A percentile compares a stretch with the other conserved stretches of the same genome.
phyloP scores from a whole-genome alignment of 2,797 vertebrate species.

The Melanitta fusca region DNA sequence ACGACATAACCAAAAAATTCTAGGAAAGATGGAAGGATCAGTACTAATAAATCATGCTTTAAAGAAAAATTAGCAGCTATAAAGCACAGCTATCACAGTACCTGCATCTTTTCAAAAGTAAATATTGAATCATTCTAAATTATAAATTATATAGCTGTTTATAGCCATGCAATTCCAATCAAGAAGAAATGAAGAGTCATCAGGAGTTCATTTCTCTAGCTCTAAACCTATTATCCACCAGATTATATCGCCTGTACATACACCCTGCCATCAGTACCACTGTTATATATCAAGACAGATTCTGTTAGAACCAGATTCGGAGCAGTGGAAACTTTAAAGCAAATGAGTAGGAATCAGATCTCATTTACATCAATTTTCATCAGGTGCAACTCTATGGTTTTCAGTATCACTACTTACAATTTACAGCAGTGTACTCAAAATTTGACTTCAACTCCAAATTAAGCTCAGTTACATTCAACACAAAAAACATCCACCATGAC shows the following conservation, averaged over 20 bases:
- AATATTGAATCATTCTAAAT: neutral
- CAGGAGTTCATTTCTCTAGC: neutral
- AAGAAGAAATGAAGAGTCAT: neutral
- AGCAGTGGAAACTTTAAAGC: neutral
- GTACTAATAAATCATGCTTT: neutral
- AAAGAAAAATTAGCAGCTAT: neutral
- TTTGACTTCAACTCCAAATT: neutral
- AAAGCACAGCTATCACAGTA: neutral
- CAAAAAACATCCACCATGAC: neutral
- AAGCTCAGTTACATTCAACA: neutral
- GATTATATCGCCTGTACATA: accelerated
- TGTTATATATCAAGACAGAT: neutral
- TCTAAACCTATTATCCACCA: neutral
- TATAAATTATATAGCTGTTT: neutral
- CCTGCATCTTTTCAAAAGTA: neutral
- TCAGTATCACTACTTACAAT: neutral
- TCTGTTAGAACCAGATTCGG: neutral
- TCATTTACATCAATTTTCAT: neutral
- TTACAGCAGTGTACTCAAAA: neutral
- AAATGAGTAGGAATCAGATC: neutral
- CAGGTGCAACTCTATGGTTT: neutral
- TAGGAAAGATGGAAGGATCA: neutral
- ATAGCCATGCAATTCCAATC: neutral
- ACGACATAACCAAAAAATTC: neutral
- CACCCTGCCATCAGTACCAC: accelerated